phyloP scores from a whole-genome alignment of 2,888 invertebrate species.

The Coleophora flavipennella region DNA sequence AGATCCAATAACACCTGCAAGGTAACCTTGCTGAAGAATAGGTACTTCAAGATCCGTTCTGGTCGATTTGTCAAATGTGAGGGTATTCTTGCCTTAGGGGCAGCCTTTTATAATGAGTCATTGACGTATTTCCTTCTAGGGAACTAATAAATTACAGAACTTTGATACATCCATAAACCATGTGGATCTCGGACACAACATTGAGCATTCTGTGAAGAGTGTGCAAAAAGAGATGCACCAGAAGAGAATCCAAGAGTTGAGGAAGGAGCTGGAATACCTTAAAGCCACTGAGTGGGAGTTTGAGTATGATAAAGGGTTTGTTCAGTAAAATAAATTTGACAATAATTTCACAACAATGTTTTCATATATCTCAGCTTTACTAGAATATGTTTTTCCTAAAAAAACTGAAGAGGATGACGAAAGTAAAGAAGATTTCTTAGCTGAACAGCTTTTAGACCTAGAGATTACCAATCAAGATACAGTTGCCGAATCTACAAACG shows the following conservation, averaged over 20 bases:
- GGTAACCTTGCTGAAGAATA: too few relatives aligned
- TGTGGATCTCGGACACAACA: slow-evolving; percentile 65
- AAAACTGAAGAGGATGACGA: slow-evolving; percentile 23
- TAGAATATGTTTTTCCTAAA: slow-evolving; percentile 40
- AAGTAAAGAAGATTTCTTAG: slow-evolving; percentile 45
- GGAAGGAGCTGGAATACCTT: slow-evolving; percentile 84
- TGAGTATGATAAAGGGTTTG: slow-evolving; percentile 79
- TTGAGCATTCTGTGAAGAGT: slow-evolving; percentile 69
- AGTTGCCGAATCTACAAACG: slow-evolving; percentile 7
- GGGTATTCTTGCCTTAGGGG: too few relatives aligned
- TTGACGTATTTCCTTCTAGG: neutral
- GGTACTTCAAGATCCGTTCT: neutral
- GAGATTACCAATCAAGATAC: slow-evolving; percentile 31
- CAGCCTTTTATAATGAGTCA: neutral
- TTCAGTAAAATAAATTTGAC: slow-evolving; percentile 45
- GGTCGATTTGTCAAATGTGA: too few relatives aligned
- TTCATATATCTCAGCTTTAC: slow-evolving; percentile 49
- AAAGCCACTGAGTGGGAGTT: slow-evolving; percentile 88
- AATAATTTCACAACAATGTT: slow-evolving; percentile 42
- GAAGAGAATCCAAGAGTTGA: slow-evolving; percentile 78
- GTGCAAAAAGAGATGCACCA: slow-evolving; percentile 78
- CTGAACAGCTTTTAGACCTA: slow-evolving; percentile 49
- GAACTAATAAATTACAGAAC: neutral
- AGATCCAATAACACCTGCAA: too few relatives aligned
- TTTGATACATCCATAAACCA: slow-evolving; percentile 47